Evolutionary conservation across 2,888 invertebrate genomes (phyloP).

Genomic region (Altica lythri): DNA sequence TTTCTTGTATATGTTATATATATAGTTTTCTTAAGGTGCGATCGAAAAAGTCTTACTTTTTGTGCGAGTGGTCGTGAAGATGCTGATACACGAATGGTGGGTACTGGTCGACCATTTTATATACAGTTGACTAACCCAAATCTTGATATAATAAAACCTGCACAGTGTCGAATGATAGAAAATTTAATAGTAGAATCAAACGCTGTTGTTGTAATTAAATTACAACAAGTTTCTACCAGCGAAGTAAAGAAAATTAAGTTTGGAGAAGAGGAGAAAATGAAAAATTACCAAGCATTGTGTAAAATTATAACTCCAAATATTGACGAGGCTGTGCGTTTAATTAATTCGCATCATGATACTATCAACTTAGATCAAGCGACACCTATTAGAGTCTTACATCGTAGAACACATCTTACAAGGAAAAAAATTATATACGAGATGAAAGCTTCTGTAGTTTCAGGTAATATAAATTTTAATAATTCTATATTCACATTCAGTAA

Average conservation of each 20-base stretch:
- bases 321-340: conserved; percentile 60
- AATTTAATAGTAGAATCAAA: conserved; percentile 61
- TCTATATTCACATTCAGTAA: too few relatives aligned
- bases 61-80: conserved; percentile 95
- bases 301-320: conserved; percentile 54
- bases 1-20: too few relatives aligned
- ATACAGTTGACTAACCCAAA: conserved; percentile 79
- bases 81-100: conserved; percentile 93
- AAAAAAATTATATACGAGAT: conserved; percentile 69
- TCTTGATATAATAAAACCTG: conserved; percentile 59
- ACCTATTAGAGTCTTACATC: conserved; percentile 87
- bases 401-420: conserved; percentile 75
- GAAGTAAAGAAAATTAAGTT: conserved; percentile 27
- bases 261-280: conserved; percentile 87
- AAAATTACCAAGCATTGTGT: conserved; percentile 85
- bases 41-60: conserved; percentile 64
- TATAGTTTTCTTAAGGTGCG: conserved; percentile 14
- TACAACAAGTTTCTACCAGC: conserved; percentile 53
- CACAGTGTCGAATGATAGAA: conserved; percentile 64
- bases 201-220: conserved; percentile 64
- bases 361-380: conserved; percentile 80
- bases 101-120: conserved; percentile 90
- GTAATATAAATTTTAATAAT: too few relatives aligned
- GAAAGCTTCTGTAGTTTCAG: conserved; percentile 62
- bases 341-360: conserved; percentile 47